Evolutionary conservation across 2,113 vertebrate genomes (phyloP), one percentile per base, ranked within the genome.

Genomic region (Caretta caretta): DNA sequence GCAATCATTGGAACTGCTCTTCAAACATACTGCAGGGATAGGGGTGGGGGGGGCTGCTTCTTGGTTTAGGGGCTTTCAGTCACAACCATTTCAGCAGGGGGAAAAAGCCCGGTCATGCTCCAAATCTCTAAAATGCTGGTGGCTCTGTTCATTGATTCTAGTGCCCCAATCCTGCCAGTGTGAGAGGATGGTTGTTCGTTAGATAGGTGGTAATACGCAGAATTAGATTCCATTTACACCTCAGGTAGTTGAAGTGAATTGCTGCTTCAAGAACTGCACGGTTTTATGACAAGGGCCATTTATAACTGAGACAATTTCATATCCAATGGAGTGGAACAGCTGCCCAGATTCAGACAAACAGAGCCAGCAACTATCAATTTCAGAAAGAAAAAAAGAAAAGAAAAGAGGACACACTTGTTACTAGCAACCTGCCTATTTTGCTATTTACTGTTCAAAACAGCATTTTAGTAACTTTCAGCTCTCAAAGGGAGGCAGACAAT

Each of bases 41-140:
- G 81, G 85, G 5, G 0, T 4, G 25, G 2, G 2, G 2, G 2
- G 51, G 81, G 89, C 82, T 29, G 24, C 24, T n/a, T 35, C 14
- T 9, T 78, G 38, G 69, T 10, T 93, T 25, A 75, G 51, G 10
- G 27, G 62, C 48, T 93, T 84, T 82, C 62, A 91, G 19, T 48
- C 69, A 86, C 53, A 81, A 86, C 49, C 42, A 27, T 42, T 42
- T 48, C 31, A 50, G 9, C 54, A 83, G 4, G 6, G 6, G 81
- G 5, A 38, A 1, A 0, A 78, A 81, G 91, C 7, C 2, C 86
- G 65, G 19, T 1, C 1, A 1, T 0, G 48, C 11, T 57, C 29
- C 46, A 5, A 7, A 16, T 49, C 29, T 90, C 79, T 51, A 79
- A 69, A 48, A 82, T 0, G 2, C 78, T 7, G 0, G 1, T 0